Conservation (phyloP, 2,113 vertebrate species). For the Rhagologus leucostigma region DNA sequence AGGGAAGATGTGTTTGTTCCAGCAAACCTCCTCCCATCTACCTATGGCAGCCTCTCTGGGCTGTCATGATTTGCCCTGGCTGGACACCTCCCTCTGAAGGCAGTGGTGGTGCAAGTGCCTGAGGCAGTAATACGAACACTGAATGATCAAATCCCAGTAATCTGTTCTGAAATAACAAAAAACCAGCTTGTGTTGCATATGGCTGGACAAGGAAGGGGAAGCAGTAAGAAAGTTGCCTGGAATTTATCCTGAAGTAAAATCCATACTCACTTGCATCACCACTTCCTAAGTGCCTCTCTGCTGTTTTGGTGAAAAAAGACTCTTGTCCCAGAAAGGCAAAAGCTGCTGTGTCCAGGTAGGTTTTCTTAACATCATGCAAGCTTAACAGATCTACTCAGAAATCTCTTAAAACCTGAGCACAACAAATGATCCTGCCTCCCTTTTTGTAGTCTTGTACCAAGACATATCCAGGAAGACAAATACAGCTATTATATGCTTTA, state of each 20-base stretch:
- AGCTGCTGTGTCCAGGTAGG: background rate
- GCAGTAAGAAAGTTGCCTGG: background rate
- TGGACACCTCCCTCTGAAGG: background rate
- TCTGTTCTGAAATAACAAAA: background rate
- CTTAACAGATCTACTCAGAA: slow-evolving; percentile 29
- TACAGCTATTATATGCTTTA: slow-evolving; percentile 36
- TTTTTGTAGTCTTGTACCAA: background rate
- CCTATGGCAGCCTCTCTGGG: background rate
- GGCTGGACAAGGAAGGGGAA: background rate
- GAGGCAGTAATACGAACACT: background rate
- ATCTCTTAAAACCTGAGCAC: slow-evolving; percentile 17
- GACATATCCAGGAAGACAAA: slow-evolving; percentile 47
- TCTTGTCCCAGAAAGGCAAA: background rate
- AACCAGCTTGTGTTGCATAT: background rate
- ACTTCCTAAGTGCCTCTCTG: background rate
- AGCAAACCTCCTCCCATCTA: background rate
- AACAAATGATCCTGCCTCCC: background rate
- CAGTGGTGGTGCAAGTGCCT: background rate
- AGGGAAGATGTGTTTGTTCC: background rate
- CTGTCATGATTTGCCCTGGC: background rate
- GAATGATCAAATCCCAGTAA: background rate
- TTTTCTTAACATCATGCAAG: background rate
- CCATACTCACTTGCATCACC: background rate
- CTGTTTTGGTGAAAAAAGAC: background rate
- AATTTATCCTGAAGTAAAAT: background rate